These are phyloP conservation scores for Diabrotica virgifera DNA, from an alignment of 1,140 invertebrate genomes.

Conservation along the genomic window DNA sequence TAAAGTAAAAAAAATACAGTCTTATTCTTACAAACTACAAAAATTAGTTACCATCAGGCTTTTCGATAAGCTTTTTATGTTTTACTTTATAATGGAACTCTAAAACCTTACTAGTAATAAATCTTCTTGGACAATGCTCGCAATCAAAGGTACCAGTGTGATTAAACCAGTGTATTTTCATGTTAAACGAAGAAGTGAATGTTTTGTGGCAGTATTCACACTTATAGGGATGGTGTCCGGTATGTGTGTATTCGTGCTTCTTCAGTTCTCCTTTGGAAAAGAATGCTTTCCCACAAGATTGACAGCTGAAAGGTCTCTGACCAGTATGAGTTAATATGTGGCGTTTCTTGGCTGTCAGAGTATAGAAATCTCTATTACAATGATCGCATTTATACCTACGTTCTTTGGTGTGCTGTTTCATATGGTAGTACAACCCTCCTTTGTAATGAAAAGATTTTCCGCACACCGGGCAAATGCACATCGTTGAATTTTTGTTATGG, in stretches of 20 bases:
- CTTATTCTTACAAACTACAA: too few relatives aligned
- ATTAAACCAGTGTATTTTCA: conserved; percentile 15
- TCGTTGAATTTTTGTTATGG: background rate
- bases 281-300: conserved; percentile 11
- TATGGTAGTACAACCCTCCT: conserved; percentile 23
- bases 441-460: conserved; percentile 16
- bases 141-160: conserved; percentile 6
- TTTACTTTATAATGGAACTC: conserved; percentile 10
- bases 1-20: too few relatives aligned
- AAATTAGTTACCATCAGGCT: too few relatives aligned
- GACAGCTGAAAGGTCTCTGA: conserved; percentile 8
- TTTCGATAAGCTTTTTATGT: background rate
- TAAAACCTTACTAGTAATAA: conserved; percentile 1
- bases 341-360: conserved; percentile 10
- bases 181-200: conserved; percentile 9
- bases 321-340: conserved; percentile 16
- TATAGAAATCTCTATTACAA: conserved; percentile 36
- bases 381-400: conserved; percentile 37
- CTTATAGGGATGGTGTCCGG: conserved; percentile 7
- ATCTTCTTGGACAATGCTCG: conserved; percentile 8
- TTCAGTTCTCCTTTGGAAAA: conserved; percentile 15
- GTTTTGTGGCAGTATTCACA: conserved; percentile 16
- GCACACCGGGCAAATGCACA: conserved; percentile 11
- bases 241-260: conserved; percentile 14
- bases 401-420: conserved; percentile 33